Evolutionary conservation across 2,797 vertebrate species (phyloP), one percentile per base, ranked within the genome.

Genomic region (Vireo griseus): DNA sequence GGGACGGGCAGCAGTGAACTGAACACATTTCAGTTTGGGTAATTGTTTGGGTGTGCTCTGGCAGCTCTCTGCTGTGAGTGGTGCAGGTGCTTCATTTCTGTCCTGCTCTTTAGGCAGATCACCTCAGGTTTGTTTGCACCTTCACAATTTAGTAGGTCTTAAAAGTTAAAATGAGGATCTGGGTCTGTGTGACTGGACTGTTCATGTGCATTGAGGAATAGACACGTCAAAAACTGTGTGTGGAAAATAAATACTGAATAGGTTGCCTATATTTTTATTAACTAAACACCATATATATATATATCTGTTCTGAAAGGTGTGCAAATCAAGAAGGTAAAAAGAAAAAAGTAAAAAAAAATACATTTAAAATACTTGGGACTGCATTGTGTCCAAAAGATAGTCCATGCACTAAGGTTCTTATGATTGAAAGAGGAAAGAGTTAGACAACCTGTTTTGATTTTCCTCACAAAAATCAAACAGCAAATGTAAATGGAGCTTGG

Each of bases 171-270:
- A 28, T 20, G 18, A 45, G 35, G 16, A 40, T 61, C 42, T 65
- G 50, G 5, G 48, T 55, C 24, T 16, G 19, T 5, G 18, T 52
- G 26, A 35, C 5, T 4, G 0, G 15, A 20, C 7, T 39, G n/a
- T 0, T 3, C 33, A 7, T 4, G 4, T 42, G 35, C 20, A 8
- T 25, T 3, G 5, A 37, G 10, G 18, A 58, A 2, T 3, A 57
- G 21, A 20, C 4, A 22, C 12, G 35, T 9, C 25, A 76, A 76
- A 81, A 47, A 25, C 18, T 21, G 9, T 2, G 0, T 31, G 25
- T 35, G 25, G 31, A 33, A 89, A 84, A 75, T 37, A 6, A 44
- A 28, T 14, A 1, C 26, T 74, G 22, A 13, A 9, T 35, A 19
- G 17, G 4, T 4, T 58, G 7, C 20, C 29, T 11, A 5, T 45